Base-by-base conservation (phyloP, 2,888 invertebrate species). In the Lycaena phlaeas region DNA sequence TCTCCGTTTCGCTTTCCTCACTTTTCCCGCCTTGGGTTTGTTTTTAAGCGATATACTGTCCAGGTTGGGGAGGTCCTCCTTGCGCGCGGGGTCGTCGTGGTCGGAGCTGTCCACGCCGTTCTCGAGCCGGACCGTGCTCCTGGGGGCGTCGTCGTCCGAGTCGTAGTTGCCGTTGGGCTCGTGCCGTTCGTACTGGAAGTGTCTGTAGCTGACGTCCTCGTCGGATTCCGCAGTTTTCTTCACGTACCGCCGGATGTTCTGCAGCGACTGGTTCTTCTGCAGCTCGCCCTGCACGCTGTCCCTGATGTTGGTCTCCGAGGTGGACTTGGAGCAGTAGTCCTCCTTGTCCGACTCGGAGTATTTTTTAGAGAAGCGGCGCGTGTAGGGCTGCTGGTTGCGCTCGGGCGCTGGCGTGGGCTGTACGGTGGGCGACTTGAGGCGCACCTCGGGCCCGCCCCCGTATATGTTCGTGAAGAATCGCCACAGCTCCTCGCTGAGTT, bases 371-470 rank as follows among this genome's bases (percentile, higher is more conserved):
- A 62, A 53, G 2, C 57, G 15, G 2, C 52, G 1, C 59, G 14
- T 6, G 22, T 30, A 26, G 36, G 27, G 47, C 3, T 60, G 6
- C 46, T 45, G 30, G 17, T 12, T 14, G 14, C 15, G 42, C 38
- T 12, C 14, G 14, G 18, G 42, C 38, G 39, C 36, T 27, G 38
- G 46, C 36, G 42, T 30, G 41, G 38, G n/a, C 14, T 36, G 36
- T 38, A 40, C 30, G 43, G 44, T 14, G 1, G 73, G 72, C 0
- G 72, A 59, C 30, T 65, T 69, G 14, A 85, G 70, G 3, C 55
- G 61, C n/a, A 95, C 86, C 61, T 94, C 94, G 0, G 97, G 97
- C 0, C 97, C 97, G 1, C 97, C 96, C 6, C 94, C 93, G 65
- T 97, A 97, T 39, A 93, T 93, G 45, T 87, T 87, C 39, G 89